Evolutionary conservation across 2,113 vertebrate species (phyloP).

Genomic region (Alligator sinensis): DNA sequence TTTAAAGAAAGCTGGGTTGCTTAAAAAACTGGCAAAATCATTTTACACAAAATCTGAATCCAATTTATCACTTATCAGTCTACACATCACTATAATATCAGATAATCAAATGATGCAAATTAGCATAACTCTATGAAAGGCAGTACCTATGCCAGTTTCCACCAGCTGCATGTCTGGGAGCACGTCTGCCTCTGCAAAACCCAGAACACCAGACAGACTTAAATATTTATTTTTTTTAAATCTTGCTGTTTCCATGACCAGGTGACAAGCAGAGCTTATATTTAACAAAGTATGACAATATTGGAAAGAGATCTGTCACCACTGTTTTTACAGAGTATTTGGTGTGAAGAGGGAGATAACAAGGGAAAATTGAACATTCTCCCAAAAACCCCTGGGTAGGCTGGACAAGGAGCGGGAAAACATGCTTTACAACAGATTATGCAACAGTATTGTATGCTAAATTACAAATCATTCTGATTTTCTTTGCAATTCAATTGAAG

Average conservation of each 20-base stretch:
- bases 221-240: background rate
- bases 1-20: background rate
- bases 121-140: background rate
- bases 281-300: background rate
- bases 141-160: background rate
- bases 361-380: background rate
- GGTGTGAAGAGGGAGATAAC: background rate
- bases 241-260: background rate
- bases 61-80: background rate
- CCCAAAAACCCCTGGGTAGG: background rate
- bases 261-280: background rate
- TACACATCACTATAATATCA: background rate
- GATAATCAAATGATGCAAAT: background rate
- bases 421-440: constrained; percentile 9
- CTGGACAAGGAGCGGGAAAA: background rate
- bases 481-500: constrained; percentile 18
- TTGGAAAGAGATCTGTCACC: background rate
- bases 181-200: background rate
- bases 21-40: background rate
- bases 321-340: background rate
- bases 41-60: background rate
- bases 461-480: constrained; percentile 27
- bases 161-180: background rate
- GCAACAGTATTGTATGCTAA: background rate
- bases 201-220: background rate